A percentile compares a stretch with the other conserved stretches of the same genome.
Evolutionary conservation across 2,113 vertebrate genomes (phyloP).

Genomic region (Megaceryle torquata): DNA sequence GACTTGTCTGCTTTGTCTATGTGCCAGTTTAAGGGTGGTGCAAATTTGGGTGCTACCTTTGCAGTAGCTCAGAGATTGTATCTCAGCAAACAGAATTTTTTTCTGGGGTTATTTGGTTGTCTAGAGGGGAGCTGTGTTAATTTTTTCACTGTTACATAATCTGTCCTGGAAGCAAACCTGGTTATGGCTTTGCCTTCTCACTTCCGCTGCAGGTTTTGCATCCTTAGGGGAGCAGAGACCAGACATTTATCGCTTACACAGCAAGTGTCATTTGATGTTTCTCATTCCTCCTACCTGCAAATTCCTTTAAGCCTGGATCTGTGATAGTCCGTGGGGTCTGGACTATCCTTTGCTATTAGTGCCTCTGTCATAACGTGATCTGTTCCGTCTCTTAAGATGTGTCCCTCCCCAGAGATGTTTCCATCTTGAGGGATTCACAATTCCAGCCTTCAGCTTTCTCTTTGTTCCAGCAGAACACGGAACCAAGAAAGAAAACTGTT

Average conservation of each 20-base stretch:
- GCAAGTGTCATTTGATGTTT: background rate
- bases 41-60: background rate
- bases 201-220: background rate
- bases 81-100: background rate
- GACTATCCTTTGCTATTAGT: background rate
- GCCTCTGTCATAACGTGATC: background rate
- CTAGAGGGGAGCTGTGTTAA: background rate
- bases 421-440: background rate
- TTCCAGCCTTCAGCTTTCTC: background rate
- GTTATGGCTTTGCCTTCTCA: background rate
- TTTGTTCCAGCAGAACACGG: background rate
- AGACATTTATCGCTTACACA: background rate
- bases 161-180: background rate
- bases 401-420: background rate
- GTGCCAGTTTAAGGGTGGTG: background rate
- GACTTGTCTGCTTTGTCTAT: background rate
- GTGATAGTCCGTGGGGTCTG: background rate
- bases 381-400: background rate
- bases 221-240: background rate
- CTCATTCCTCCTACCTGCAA: background rate
- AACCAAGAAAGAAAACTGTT: background rate
- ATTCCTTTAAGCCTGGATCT: background rate
- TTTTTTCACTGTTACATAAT: fast-evolving
- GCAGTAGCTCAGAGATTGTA: background rate
- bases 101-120: background rate